Evolutionary conservation across 2,797 vertebrate genomes (phyloP).

Genomic region (Diplodus sargus): DNA sequence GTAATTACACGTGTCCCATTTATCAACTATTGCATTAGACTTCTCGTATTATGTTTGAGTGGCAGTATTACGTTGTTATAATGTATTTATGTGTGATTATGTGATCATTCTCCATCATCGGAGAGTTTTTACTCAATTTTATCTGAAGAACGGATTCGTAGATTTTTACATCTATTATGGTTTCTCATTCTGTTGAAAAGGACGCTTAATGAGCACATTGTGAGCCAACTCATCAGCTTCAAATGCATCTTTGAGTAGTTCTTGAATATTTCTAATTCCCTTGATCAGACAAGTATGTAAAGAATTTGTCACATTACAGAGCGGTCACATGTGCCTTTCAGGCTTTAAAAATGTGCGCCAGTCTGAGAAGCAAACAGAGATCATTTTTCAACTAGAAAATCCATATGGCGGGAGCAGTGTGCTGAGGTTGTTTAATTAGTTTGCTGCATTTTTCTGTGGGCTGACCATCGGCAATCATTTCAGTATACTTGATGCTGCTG

Average conservation of each 20-base stretch:
- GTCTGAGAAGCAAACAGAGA: conserved; percentile 17
- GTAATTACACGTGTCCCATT: conserved; percentile 53
- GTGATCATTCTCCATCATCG: background rate
- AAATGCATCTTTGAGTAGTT: conserved; percentile 11
- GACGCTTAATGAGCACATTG: background rate
- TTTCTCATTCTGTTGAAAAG: conserved; percentile 8
- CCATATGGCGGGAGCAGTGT: background rate
- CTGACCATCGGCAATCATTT: background rate
- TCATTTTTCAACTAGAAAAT: background rate
- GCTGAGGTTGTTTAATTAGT: conserved; percentile 1
- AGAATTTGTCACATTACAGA: conserved; percentile 51
- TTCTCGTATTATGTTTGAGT: conserved; percentile 28
- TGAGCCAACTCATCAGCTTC: conserved; percentile 7
- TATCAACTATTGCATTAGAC: conserved; percentile 27
- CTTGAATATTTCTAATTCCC: conserved; percentile 27
- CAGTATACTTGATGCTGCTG: background rate
- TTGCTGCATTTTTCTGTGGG: background rate
- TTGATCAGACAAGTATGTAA: conserved; percentile 48
- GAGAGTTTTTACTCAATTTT: conserved; percentile 6
- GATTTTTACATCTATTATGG: background rate
- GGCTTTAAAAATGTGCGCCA: conserved; percentile 25
- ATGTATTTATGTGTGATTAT: background rate
- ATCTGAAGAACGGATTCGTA: background rate
- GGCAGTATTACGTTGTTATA: background rate
- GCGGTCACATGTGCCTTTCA: conserved; percentile 38